These are phyloP conservation scores for Colius striatus DNA, from an alignment of 2,113 vertebrate genomes.

Conservation along the genomic window DNA sequence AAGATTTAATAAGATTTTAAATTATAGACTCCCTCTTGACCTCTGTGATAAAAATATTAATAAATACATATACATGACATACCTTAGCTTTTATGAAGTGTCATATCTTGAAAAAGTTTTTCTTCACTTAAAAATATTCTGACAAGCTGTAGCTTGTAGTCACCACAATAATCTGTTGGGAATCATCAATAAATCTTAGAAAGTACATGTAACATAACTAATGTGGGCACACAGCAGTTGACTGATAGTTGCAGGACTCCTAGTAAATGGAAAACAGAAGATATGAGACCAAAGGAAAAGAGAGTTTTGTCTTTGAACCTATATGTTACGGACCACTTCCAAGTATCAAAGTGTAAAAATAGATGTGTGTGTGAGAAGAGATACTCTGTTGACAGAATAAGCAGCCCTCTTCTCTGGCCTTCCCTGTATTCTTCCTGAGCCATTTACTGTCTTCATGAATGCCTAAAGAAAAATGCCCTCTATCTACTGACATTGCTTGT, in stretches of 20 bases:
- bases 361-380: background rate
- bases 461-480: background rate
- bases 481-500: background rate
- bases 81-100: background rate
- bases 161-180: background rate
- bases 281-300: background rate
- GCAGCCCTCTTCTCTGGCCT: rapidly evolving
- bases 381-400: background rate
- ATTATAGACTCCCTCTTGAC: background rate
- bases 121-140: background rate
- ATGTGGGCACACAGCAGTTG: background rate
- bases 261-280: background rate
- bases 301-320: background rate
- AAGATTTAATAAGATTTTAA: background rate
- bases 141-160: background rate
- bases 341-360: background rate
- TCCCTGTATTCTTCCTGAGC: background rate
- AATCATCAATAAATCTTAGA: background rate
- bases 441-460: background rate
- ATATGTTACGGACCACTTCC: background rate
- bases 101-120: background rate
- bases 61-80: background rate
- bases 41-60: background rate
- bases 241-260: background rate
- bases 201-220: rapidly evolving